These are phyloP conservation scores for Hypolimnas misippus DNA, from an alignment of 2,888 invertebrate genomes.

Conservation along the genomic window DNA sequence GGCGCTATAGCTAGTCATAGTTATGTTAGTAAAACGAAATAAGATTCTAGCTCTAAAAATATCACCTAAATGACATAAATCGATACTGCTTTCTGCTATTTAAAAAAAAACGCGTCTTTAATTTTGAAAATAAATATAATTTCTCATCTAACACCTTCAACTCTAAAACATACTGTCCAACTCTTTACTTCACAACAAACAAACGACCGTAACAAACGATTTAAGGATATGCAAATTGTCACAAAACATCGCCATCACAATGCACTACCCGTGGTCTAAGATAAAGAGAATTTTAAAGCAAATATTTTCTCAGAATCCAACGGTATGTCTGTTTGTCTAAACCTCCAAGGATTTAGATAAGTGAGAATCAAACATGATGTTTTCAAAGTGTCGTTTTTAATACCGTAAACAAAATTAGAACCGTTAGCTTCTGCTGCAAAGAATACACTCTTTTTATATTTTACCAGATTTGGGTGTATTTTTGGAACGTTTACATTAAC, in stretches of 20 bases:
- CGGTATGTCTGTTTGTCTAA: conserved; percentile 35
- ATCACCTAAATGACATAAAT: too few relatives aligned
- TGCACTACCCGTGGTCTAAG: conserved; percentile 34
- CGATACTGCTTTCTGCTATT: too few relatives aligned
- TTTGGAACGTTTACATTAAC: too few relatives aligned
- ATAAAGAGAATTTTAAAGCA: conserved; percentile 43
- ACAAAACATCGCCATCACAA: conserved; percentile 26
- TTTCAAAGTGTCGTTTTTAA: conserved; percentile 25
- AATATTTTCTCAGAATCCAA: conserved; percentile 45
- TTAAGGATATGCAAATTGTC: conserved; percentile 38
- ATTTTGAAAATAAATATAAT: too few relatives aligned
- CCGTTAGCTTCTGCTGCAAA: background rate
- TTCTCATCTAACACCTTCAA: too few relatives aligned
- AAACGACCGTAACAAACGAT: background rate
- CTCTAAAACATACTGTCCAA: too few relatives aligned
- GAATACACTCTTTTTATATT: background rate
- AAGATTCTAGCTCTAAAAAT: too few relatives aligned
- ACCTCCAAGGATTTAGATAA: conserved; percentile 32
- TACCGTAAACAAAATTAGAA: conserved; percentile 16
- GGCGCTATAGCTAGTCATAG: too few relatives aligned
- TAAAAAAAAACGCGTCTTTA: too few relatives aligned
- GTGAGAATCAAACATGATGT: conserved; percentile 15
- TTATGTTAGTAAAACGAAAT: too few relatives aligned
- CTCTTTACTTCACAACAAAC: background rate
- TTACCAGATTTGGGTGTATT: background rate